Conservation (phyloP, 2,888 invertebrate genomes). For the Acrocera orbiculus region DNA sequence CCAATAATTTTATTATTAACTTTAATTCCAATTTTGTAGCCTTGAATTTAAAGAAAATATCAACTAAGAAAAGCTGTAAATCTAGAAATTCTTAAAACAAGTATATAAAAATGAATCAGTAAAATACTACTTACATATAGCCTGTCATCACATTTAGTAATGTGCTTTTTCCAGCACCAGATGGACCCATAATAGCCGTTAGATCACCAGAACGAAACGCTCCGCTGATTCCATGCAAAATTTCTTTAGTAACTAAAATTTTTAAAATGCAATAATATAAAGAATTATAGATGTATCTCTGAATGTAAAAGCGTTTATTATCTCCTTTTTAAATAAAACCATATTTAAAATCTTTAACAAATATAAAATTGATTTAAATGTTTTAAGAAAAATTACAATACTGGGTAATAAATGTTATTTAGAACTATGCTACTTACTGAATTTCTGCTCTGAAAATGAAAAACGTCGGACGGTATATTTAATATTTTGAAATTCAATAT, state of each 20-base stretch:
- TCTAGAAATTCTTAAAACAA: neutral
- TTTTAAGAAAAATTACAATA: no score
- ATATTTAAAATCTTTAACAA: no score
- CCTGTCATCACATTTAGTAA: conserved; percentile 79
- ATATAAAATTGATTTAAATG: no score
- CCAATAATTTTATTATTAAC: no score
- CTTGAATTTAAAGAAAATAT: no score
- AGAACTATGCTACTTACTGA: conserved; percentile 35
- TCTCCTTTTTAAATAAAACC: no score
- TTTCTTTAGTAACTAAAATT: conserved; percentile 34
- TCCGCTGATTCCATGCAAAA: conserved; percentile 43
- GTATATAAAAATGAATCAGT: neutral
- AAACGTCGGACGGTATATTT: conserved; percentile 43
- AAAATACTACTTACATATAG: conserved; percentile 50
- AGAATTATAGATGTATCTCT: no score
- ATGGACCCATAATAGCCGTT: conserved; percentile 47
- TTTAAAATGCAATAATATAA: no score
- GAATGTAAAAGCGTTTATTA: no score
- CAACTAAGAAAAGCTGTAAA: no score
- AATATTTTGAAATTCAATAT: conserved; percentile 50
- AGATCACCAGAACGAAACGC: conserved; percentile 41
- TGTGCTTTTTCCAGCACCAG: conserved; percentile 67
- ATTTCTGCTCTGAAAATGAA: conserved; percentile 36
- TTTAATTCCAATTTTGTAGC: no score
- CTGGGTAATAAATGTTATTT: no score